Conservation (phyloP, 2,888 invertebrate genomes). For the Scaptodrosophila latifasciaeformis region DNA sequence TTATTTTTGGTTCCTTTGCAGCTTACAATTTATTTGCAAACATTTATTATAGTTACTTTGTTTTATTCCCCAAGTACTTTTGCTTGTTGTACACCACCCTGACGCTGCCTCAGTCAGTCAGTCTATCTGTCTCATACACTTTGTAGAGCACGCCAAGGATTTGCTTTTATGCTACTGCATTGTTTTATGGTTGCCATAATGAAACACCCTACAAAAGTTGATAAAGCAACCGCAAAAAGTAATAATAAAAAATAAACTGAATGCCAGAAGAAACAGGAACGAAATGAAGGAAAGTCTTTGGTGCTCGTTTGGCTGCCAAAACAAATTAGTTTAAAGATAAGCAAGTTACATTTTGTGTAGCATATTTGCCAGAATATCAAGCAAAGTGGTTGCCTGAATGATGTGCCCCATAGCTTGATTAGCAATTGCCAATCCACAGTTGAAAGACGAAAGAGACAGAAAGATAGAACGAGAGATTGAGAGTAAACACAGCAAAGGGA, state of each 20-base stretch:
- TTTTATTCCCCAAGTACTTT: constrained; percentile 61
- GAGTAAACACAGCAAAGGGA: constrained; percentile 44
- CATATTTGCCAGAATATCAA: constrained; percentile 30
- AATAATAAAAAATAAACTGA: constrained; percentile 1
- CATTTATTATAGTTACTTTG: constrained; percentile 68
- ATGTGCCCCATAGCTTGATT: not conserved
- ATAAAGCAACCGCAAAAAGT: constrained; percentile 43
- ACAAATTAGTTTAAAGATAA: constrained; percentile 69
- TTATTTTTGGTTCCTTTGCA: too few relatives aligned
- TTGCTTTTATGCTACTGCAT: constrained; percentile 36
- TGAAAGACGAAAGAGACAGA: not conserved
- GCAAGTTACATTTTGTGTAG: constrained; percentile 59
- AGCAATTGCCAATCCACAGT: not conserved
- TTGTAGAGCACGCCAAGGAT: too few relatives aligned
- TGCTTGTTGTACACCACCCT: constrained; percentile 30
- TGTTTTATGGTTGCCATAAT: constrained; percentile 58
- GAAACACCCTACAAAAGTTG: constrained; percentile 49
- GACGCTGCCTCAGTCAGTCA: constrained; percentile 8
- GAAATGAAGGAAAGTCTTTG: constrained; percentile 1
- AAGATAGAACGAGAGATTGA: not conserved
- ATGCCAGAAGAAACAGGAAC: not conserved
- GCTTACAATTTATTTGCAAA: constrained; percentile 65
- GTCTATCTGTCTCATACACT: too few relatives aligned
- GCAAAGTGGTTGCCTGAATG: constrained; percentile 58
- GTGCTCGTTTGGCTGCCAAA: constrained; percentile 13